Percentiles rank a stretch among this genome's conserved stretches.
Evolutionary conservation across 1,140 invertebrate genomes (phyloP).

Genomic region (Lasioglossum baleicum): DNA sequence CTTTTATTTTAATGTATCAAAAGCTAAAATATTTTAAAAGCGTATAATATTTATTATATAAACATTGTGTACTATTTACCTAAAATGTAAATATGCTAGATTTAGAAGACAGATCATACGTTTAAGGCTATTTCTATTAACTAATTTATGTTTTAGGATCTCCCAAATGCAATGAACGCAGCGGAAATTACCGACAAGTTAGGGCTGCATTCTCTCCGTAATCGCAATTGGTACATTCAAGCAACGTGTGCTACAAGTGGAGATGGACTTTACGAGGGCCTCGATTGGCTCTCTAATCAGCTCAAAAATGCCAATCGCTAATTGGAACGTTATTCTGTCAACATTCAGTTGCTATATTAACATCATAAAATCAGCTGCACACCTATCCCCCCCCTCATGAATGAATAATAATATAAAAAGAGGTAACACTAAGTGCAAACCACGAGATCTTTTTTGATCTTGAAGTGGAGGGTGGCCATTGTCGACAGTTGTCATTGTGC

Average conservation of each 20-base stretch:
- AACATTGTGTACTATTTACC: not conserved
- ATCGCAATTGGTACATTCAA: slow-evolving; percentile 99
- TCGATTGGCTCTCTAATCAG: slow-evolving; percentile 99
- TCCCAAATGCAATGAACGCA: slow-evolving; percentile 99
- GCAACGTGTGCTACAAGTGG: slow-evolving; percentile 98
- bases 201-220: slow-evolving; percentile 95
- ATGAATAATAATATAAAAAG: slow-evolving; percentile 54
- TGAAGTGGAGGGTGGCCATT: slow-evolving; percentile 58
- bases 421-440: slow-evolving; percentile 53
- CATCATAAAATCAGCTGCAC: slow-evolving; percentile 71
- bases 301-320: slow-evolving; percentile 92
- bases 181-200: slow-evolving; percentile 98
- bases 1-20: too few species aligned
- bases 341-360: slow-evolving; percentile 78
- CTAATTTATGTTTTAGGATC: slow-evolving; percentile 87
- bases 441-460: slow-evolving; percentile 46
- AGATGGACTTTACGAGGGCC: slow-evolving; percentile 97
- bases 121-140: too few species aligned
- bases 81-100: not conserved
- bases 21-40: too few species aligned
- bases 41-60: slow-evolving; percentile 2
- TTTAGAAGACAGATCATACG: too few species aligned
- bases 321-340: slow-evolving; percentile 75
- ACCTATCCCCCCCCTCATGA: slow-evolving; percentile 66
- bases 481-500: slow-evolving; percentile 65